Conservation (phyloP, 2,113 vertebrate genomes). For the Lasiurus cinereus region DNA sequence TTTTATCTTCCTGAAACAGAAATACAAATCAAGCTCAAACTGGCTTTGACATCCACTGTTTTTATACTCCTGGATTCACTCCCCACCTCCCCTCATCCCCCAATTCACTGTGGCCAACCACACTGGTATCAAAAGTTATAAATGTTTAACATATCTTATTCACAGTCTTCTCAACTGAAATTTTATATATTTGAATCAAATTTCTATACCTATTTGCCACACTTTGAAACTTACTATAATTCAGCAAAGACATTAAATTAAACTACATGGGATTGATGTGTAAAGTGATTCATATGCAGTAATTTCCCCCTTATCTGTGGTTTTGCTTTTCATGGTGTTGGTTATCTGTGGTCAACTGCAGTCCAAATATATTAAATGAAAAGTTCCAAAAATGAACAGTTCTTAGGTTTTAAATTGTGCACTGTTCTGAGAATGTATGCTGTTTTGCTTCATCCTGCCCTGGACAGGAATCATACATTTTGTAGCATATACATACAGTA, state of each 20-base stretch:
- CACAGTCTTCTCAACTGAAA: neutral
- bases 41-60: constrained; percentile 28
- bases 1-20: constrained; percentile 36
- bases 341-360: neutral
- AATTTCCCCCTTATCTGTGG: neutral
- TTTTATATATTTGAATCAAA: constrained; percentile 14
- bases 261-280: neutral
- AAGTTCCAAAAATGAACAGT: neutral
- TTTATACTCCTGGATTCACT: neutral
- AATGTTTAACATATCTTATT: constrained; percentile 16
- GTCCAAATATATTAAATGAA: neutral
- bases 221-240: constrained; percentile 23
- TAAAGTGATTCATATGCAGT: neutral
- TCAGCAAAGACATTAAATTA: constrained; percentile 41
- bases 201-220: neutral
- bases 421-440: neutral
- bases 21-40: constrained; percentile 42
- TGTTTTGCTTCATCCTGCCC: neutral
- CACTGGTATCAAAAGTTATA: neutral
- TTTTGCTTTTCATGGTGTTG: neutral
- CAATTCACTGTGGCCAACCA: neutral
- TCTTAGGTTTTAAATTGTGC: neutral
- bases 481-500: too few species aligned
- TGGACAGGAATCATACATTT: neutral
- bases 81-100: too few species aligned